Evolutionary conservation across 2,797 vertebrate genomes (phyloP), one percentile per base, ranked within the genome.

Genomic region (Gallinago nigripennis): DNA sequence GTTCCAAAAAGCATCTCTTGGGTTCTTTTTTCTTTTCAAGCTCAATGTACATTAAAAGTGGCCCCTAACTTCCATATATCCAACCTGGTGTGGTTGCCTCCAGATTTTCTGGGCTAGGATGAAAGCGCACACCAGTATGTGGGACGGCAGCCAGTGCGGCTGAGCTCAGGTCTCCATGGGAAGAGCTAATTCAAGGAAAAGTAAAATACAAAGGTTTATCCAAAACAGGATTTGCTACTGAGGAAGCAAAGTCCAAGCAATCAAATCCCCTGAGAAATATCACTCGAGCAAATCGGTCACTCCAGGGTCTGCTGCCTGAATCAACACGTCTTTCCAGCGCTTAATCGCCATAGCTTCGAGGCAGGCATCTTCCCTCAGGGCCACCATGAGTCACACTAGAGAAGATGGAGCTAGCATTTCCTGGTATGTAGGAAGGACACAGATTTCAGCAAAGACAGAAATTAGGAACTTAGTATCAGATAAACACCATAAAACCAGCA

Each of bases 311-410:
- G 11, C 90, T 41, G 31, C 31, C 86, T 28, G 9, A 75, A 81
- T n/a, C 21, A 60, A 57, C 17, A 57, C 17, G 65, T 75, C 23
- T 50, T 70, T 60, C 50, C 61, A 72, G 63, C 2, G 2, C 20
- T 53, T 63, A 16, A 1, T 25, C 66, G 48, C 39, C 16, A 30
- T 3, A 33, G 65, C 66, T 54, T 63, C 33, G 39, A 24, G 31
- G 33, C 30, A 86, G 61, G 43, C 65, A 33, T n/a, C 54, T 61
- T 70, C 46, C 50, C 72, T 33, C 31, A 11, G 53, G 19, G 48
- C 23, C 39, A 58, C 64, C 17, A 6, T 0, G 4, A 53, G 20
- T 20, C 39, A 68, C 0, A 21, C 16, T 8, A 53, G 35, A 77
- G 73, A 76, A 70, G 63, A 51, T 7, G 60, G 39, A 86, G 45